phyloP scores from a whole-genome alignment of 2,797 vertebrate genomes.

The Sebastes jordani region DNA sequence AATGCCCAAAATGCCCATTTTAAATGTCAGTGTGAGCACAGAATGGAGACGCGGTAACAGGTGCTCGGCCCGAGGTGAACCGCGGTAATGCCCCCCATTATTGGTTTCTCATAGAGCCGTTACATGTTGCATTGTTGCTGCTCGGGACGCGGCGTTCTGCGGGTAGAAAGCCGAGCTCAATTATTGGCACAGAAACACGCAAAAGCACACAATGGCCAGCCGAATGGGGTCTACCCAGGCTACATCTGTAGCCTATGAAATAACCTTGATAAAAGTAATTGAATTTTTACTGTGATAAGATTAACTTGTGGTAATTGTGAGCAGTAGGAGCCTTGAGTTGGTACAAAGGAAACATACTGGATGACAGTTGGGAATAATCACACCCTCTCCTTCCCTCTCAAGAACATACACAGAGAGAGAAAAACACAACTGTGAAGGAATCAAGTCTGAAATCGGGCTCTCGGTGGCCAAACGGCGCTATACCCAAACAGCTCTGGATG shows the following conservation, averaged over 20 bases:
- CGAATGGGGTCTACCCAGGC: conserved; percentile 79
- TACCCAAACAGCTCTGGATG: conserved; percentile 81
- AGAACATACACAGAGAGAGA: conserved; percentile 35
- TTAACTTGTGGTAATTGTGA: conserved; percentile 94
- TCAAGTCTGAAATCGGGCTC: conserved; percentile 81
- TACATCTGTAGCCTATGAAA: conserved; percentile 87
- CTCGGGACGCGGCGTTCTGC: conserved; percentile 78
- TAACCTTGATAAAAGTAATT: conserved; percentile 99
- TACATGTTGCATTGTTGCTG: conserved; percentile 86
- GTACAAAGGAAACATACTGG: conserved; percentile 87
- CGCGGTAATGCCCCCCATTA: conserved; percentile 89
- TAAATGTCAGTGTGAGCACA: conserved; percentile 93
- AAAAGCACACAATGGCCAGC: conserved; percentile 81
- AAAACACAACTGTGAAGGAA: conserved; percentile 52
- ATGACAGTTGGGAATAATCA: conserved; percentile 87
- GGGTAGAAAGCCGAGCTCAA: conserved; percentile 77
- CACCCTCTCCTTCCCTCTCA: conserved; percentile 50
- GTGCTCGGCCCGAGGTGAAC: conserved; percentile 89
- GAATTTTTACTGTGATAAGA: conserved; percentile 95
- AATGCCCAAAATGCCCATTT: conserved; percentile 94
- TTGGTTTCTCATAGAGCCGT: conserved; percentile 89
- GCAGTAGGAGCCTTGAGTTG: conserved; percentile 83
- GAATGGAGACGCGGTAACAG: conserved; percentile 92
- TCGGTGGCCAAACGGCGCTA: conserved; percentile 68
- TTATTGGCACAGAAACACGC: conserved; percentile 82